Conservation (phyloP, 2,888 invertebrate species). For the Drosophila histrio region DNA sequence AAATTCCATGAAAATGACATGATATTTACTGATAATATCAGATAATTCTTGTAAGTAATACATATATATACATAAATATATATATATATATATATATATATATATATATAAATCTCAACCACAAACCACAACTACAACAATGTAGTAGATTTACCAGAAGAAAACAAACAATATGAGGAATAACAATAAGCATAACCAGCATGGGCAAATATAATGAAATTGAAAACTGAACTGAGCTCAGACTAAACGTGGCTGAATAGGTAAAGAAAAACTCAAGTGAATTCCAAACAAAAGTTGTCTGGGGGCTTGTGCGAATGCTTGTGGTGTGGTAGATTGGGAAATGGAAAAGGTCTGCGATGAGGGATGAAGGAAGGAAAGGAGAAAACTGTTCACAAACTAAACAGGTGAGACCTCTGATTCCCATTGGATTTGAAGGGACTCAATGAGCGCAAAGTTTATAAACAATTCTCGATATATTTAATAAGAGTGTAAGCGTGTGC, state of each 20-base stretch:
- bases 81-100: too few relatives aligned
- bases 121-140: slow-evolving; percentile 46
- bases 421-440: slow-evolving; percentile 34
- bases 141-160: neutral
- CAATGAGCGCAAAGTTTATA: slow-evolving; percentile 55
- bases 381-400: slow-evolving; percentile 47
- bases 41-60: slow-evolving; percentile 26
- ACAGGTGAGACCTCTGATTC: slow-evolving; percentile 36
- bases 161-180: slow-evolving; percentile 26
- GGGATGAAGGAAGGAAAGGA: neutral
- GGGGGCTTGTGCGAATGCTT: slow-evolving; percentile 16
- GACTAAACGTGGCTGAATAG: slow-evolving; percentile 11
- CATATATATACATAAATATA: too few relatives aligned
- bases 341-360: neutral
- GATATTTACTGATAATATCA: slow-evolving; percentile 57
- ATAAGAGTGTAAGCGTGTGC: slow-evolving; percentile 32
- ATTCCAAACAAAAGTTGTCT: slow-evolving; percentile 51
- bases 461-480: slow-evolving; percentile 60
- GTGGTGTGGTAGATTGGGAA: slow-evolving; percentile 21
- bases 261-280: slow-evolving; percentile 15
- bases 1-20: slow-evolving; percentile 34
- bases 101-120: slow-evolving; percentile 44
- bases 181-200: slow-evolving; percentile 56
- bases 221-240: slow-evolving; percentile 55
- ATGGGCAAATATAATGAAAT: slow-evolving; percentile 67